A percentile compares a stretch with the other conserved stretches of the same genome.
Conservation (phyloP, 1,140 invertebrate species). For the Mycetomoellerius zeteki region DNA sequence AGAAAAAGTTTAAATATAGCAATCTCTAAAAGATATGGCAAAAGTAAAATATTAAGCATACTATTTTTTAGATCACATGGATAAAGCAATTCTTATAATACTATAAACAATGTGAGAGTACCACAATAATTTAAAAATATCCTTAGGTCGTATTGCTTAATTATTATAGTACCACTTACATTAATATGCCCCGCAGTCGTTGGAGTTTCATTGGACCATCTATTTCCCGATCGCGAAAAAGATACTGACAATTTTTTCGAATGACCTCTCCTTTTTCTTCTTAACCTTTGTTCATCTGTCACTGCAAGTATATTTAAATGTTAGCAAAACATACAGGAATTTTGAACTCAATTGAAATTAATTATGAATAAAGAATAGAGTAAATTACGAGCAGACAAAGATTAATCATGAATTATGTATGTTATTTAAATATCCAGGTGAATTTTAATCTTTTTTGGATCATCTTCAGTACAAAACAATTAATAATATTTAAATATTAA, state of each 20-base stretch:
- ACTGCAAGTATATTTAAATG: conserved; percentile 39
- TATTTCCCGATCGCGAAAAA: conserved; percentile 70
- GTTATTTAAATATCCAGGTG: too few species aligned
- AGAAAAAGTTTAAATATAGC: conserved; percentile 2
- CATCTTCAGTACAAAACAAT: too few species aligned
- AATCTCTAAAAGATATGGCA: background rate
- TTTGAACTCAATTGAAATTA: too few species aligned
- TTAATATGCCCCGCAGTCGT: conserved; percentile 46
- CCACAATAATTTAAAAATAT: conserved; percentile 82
- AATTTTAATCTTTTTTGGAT: too few species aligned
- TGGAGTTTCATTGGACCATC: conserved; percentile 51
- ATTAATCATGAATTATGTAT: too few species aligned
- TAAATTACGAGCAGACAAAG: too few species aligned
- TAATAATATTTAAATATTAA: too few species aligned
- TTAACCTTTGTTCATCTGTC: conserved; percentile 67
- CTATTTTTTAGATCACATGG: background rate
- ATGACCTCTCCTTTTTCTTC: conserved; percentile 70
- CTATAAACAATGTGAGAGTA: conserved; percentile 82
- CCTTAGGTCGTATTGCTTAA: conserved; percentile 72
- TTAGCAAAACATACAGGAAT: background rate
- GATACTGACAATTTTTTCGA: conserved; percentile 71
- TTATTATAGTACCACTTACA: conserved; percentile 78
- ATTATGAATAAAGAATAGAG: too few species aligned
- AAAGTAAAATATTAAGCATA: background rate
- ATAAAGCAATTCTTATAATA: conserved; percentile 75